Percentiles rank a stretch among this genome's conserved stretches.
Evolutionary conservation across 2,113 vertebrate species (phyloP).

Genomic region (Panthera leo): DNA sequence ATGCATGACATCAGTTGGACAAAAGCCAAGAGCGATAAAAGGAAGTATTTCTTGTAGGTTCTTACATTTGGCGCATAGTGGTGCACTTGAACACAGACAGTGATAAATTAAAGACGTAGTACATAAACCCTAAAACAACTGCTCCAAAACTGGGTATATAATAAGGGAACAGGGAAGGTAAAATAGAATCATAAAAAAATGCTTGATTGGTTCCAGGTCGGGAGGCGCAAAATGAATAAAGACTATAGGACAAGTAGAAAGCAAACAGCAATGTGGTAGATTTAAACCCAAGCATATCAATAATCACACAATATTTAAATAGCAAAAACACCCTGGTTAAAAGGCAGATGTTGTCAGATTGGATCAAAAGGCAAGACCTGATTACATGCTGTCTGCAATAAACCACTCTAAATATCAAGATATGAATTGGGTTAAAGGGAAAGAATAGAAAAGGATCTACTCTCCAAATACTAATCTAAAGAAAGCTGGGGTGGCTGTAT

Average conservation of each 20-base stretch:
- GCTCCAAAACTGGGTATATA: background rate
- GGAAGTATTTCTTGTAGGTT: background rate
- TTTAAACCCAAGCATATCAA: background rate
- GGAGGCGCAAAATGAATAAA: background rate
- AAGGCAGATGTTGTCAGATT: background rate
- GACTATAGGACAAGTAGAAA: background rate
- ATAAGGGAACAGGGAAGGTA: background rate
- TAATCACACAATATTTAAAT: background rate
- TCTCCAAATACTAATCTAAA: background rate
- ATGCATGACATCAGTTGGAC: background rate
- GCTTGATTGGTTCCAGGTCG: background rate
- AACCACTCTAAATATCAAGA: constrained; percentile 16
- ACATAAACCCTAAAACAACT: background rate
- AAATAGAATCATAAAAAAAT: background rate
- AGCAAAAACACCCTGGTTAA: background rate
- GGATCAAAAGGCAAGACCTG: background rate
- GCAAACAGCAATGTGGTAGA: background rate
- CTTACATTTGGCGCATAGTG: background rate
- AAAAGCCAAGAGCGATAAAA: background rate
- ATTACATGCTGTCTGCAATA: background rate
- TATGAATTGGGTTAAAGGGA: background rate
- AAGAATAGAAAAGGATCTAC: background rate
- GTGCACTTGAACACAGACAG: background rate
- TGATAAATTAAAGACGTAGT: background rate
- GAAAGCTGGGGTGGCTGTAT: background rate